Evolutionary conservation across 2,888 invertebrate genomes (phyloP).

Genomic region (Sceliomorpha sp.): DNA sequence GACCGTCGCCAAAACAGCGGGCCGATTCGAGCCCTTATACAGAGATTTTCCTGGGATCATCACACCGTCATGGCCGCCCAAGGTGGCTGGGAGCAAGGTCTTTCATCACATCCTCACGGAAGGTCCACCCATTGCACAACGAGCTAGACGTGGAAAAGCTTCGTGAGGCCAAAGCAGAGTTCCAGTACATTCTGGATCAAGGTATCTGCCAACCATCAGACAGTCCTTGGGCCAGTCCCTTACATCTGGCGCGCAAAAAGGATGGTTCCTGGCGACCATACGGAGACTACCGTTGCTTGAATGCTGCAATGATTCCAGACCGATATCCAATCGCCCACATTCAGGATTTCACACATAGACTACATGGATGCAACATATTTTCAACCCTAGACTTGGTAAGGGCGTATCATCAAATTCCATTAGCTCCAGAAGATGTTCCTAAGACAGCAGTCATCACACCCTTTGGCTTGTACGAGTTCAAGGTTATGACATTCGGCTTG

Average conservation of each 20-base stretch:
- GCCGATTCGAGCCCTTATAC: no score
- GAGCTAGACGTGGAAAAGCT: slow-evolving; percentile 65
- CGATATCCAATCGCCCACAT: slow-evolving; percentile 33
- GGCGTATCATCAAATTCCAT: slow-evolving; percentile 37
- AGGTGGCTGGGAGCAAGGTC: no score
- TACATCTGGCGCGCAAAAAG: slow-evolving; percentile 31
- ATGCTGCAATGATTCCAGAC: slow-evolving; percentile 30
- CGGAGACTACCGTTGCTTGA: no score
- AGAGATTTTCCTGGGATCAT: no score
- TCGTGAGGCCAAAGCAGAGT: slow-evolving; percentile 62
- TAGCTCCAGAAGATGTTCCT: slow-evolving; percentile 32
- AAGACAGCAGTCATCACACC: no score
- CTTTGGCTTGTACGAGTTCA: slow-evolving; percentile 15
- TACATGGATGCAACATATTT: slow-evolving; percentile 22
- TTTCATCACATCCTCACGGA: no score
- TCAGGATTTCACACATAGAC: slow-evolving; percentile 27
- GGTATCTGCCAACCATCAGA: slow-evolving; percentile 63
- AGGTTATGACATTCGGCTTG: slow-evolving; percentile 24
- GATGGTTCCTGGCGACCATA: slow-evolving; percentile 34
- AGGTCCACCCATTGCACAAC: slow-evolving; percentile 66
- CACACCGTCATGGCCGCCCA: no score
- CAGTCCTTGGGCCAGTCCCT: slow-evolving; percentile 65
- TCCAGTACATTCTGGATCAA: slow-evolving; percentile 59
- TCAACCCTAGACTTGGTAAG: slow-evolving; percentile 29
- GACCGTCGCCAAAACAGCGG: no score